Evolutionary conservation across 2,113 vertebrate genomes (phyloP).

Genomic region (Cinclus mexicanus): DNA sequence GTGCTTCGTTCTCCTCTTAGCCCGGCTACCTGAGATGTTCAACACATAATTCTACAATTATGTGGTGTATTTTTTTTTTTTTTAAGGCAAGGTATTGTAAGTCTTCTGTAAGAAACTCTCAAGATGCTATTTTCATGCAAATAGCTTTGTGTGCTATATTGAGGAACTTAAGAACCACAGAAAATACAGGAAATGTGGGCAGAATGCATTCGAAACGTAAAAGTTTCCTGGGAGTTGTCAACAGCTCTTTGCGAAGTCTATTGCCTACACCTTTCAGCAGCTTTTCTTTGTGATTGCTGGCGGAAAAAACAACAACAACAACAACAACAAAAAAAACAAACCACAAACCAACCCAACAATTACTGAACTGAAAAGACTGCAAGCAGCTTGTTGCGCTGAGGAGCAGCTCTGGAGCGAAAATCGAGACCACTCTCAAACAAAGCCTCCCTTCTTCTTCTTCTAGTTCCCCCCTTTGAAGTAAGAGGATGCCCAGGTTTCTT

Average conservation of each 20-base stretch:
- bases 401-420: background rate
- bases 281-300: constrained; percentile 20
- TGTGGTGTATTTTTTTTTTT: background rate
- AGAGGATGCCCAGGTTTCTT: background rate
- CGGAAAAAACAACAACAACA: background rate
- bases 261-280: background rate
- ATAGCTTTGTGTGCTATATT: constrained; percentile 55
- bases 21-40: constrained; percentile 23
- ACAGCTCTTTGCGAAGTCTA: constrained; percentile 27
- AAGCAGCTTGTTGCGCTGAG: background rate
- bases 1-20: constrained; percentile 2
- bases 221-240: constrained; percentile 51
- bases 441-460: background rate
- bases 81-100: background rate
- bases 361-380: background rate
- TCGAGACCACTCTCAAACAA: background rate
- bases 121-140: constrained; percentile 59
- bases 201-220: constrained; percentile 27
- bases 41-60: constrained; percentile 49
- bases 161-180: constrained; percentile 7
- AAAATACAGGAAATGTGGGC: constrained; percentile 30
- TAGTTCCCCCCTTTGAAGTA: background rate
- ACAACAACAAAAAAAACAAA: too few relatives aligned
- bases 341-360: background rate
- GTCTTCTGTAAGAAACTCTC: constrained; percentile 30